A percentile compares a stretch with the other conserved stretches of the same genome.
Conservation (phyloP, 2,113 vertebrate species). For the Calypte anna region DNA sequence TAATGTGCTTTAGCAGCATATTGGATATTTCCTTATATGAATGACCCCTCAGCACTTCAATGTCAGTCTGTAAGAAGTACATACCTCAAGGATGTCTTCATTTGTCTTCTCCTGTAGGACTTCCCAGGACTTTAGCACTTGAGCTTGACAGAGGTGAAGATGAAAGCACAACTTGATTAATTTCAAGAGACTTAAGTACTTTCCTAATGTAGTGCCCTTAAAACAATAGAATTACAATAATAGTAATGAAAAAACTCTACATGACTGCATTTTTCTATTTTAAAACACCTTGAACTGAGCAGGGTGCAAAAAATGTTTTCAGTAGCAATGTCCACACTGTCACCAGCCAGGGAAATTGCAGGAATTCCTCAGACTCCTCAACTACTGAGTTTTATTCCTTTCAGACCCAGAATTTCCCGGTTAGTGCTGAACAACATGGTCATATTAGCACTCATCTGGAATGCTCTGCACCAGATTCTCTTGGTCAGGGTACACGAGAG, state of each 20-base stretch:
- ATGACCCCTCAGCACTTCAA: background rate
- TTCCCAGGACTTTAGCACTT: background rate
- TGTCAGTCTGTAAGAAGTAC: background rate
- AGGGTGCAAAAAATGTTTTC: background rate
- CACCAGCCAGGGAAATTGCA: background rate
- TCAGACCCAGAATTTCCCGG: background rate
- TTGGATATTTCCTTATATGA: background rate
- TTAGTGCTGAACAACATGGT: rapidly evolving
- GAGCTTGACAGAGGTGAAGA: background rate
- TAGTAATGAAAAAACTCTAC: background rate
- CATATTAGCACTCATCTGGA: background rate
- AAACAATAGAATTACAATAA: background rate
- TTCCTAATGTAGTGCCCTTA: background rate
- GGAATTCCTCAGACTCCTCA: background rate
- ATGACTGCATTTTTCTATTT: background rate
- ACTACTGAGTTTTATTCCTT: background rate
- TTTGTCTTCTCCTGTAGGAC: background rate
- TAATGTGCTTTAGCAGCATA: background rate
- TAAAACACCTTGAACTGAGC: background rate
- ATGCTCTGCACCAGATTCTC: background rate
- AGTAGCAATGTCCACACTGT: background rate
- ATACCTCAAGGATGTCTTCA: slow-evolving; percentile 8
- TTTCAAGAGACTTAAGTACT: background rate
- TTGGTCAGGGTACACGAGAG: background rate
- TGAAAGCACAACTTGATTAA: background rate